A percentile compares a stretch with the other conserved stretches of the same genome.
Evolutionary conservation across 2,113 vertebrate genomes (phyloP).

Genomic region (Xiphorhynchus elegans): DNA sequence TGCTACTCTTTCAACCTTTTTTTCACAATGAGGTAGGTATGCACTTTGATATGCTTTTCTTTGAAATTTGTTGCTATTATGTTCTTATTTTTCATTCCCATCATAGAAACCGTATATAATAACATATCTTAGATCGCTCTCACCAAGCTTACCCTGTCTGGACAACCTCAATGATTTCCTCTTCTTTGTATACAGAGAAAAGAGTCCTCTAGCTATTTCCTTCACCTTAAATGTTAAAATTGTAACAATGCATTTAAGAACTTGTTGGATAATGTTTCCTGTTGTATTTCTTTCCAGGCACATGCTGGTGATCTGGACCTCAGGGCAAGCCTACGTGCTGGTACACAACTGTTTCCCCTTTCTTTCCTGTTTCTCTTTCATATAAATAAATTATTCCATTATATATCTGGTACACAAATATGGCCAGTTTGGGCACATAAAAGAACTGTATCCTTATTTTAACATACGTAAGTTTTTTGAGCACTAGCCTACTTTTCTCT

Average conservation of each 20-base stretch:
- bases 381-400: neutral
- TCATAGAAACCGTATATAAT: neutral
- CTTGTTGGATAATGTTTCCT: neutral
- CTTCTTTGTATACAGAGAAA: neutral
- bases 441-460: neutral
- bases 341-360: neutral
- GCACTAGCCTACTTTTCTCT: neutral
- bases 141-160: neutral
- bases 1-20: neutral
- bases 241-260: neutral
- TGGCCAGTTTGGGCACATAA: neutral
- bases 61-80: neutral
- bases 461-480: neutral
- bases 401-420: neutral
- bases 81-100: neutral
- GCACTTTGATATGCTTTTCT: neutral
- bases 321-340: accelerated
- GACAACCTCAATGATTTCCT: neutral
- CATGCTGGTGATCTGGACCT: neutral
- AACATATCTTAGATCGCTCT: neutral
- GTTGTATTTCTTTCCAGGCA: neutral
- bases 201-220: neutral
- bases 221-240: neutral
- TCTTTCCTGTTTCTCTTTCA: neutral
- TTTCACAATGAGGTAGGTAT: neutral